Conservation (phyloP, 2,888 invertebrate species). For the Eupithecia pulchellata region DNA sequence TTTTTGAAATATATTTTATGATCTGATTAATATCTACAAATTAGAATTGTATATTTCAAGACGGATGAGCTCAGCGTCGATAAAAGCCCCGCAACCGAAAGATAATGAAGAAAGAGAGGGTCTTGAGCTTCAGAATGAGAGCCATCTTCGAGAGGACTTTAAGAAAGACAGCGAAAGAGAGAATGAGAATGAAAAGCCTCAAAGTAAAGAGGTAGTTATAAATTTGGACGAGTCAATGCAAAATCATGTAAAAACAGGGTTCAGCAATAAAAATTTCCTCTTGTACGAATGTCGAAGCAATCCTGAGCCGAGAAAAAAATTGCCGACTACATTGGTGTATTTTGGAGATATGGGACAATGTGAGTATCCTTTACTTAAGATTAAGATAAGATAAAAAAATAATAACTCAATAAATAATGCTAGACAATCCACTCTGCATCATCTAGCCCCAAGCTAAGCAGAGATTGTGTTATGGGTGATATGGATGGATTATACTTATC, state of each 20-base stretch:
- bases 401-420: too few species aligned
- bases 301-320: not conserved
- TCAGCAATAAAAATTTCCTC: not conserved
- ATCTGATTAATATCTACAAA: too few species aligned
- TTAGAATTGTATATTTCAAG: too few species aligned
- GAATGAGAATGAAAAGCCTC: constrained; percentile 4
- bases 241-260: not conserved
- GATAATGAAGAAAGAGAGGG: not conserved
- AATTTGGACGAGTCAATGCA: not conserved
- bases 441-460: too few species aligned
- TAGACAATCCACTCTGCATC: too few species aligned
- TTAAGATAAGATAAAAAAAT: too few species aligned
- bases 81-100: not conserved
- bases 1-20: too few species aligned
- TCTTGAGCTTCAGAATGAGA: not conserved
- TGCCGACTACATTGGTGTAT: not conserved
- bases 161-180: not conserved
- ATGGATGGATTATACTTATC: too few species aligned
- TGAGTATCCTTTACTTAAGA: not conserved
- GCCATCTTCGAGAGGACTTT: not conserved
- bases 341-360: not conserved
- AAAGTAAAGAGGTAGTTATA: not conserved
- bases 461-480: too few species aligned
- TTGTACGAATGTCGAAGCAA: not conserved
- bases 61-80: not conserved